Conservation (phyloP, 37 sponge, comb jelly and placozoan genomes). For the Haliclona indistincta region DNA sequence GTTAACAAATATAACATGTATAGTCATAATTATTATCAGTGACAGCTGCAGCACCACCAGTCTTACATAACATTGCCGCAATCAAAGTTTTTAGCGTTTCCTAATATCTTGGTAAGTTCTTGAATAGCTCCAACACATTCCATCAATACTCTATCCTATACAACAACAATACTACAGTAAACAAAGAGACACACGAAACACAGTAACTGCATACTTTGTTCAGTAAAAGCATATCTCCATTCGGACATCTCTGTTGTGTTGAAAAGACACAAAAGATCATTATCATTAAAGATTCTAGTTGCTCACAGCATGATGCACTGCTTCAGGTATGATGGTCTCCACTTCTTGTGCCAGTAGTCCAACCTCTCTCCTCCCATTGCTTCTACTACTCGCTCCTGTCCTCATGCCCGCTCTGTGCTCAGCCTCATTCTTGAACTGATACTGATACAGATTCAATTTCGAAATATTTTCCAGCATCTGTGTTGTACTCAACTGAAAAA, state of each 20-base stretch:
- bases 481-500: constrained; percentile 34
- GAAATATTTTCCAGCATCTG: constrained; percentile 65
- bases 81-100: too few species aligned
- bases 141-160: constrained; percentile 86
- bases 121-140: constrained; percentile 94
- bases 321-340: constrained; percentile 76
- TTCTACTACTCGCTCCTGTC: too few species aligned
- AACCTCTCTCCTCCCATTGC: constrained; percentile 30
- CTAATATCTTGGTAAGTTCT: constrained; percentile 60
- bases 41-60: too few species aligned
- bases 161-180: neutral
- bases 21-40: too few species aligned
- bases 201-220: constrained; percentile 39
- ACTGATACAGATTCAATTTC: constrained; percentile 69
- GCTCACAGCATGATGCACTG: constrained; percentile 78
- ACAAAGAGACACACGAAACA: neutral
- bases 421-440: constrained; percentile 40
- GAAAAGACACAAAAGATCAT: neutral
- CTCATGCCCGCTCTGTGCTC: constrained; percentile 13
- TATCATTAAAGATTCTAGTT: neutral
- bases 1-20: too few species aligned
- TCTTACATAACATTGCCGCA: too few species aligned
- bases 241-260: neutral
- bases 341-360: constrained; percentile 95
- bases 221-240: constrained; percentile 40